Conservation (phyloP, 2,888 invertebrate genomes). For the Xestoiulus laeticollis region DNA sequence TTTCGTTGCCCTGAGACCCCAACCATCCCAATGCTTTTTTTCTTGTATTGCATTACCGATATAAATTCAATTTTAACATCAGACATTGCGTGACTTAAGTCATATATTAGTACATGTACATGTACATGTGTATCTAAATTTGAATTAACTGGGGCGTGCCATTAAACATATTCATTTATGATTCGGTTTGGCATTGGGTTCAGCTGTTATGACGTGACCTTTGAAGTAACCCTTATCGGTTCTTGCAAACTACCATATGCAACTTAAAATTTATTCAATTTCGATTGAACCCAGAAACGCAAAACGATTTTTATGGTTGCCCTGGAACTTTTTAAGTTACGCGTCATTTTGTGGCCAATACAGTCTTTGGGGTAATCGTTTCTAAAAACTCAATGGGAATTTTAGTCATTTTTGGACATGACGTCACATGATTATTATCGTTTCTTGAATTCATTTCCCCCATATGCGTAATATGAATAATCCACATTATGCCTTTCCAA, state of each 20-base stretch:
- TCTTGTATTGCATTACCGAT: neutral
- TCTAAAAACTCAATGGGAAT: neutral
- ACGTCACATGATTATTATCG: no score
- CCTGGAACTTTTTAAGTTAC: neutral
- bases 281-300: neutral
- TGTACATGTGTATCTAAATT: no score
- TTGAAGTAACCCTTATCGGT: neutral
- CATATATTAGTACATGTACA: no score
- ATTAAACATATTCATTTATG: neutral
- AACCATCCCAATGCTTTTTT: neutral
- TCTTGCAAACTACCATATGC: neutral
- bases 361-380: neutral
- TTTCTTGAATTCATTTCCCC: no score
- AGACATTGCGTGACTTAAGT: neutral
- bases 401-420: neutral
- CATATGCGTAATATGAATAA: no score
- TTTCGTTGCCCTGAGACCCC: neutral
- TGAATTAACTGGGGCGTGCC: neutral
- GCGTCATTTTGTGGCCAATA: no score
- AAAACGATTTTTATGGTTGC: neutral
- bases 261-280: neutral
- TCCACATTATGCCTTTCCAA: no score
- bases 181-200: neutral
- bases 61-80: conserved; percentile 16
- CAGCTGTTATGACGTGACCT: neutral